Evolutionary conservation across 2,888 invertebrate genomes (phyloP).

Genomic region (Ethmia dodecea): DNA sequence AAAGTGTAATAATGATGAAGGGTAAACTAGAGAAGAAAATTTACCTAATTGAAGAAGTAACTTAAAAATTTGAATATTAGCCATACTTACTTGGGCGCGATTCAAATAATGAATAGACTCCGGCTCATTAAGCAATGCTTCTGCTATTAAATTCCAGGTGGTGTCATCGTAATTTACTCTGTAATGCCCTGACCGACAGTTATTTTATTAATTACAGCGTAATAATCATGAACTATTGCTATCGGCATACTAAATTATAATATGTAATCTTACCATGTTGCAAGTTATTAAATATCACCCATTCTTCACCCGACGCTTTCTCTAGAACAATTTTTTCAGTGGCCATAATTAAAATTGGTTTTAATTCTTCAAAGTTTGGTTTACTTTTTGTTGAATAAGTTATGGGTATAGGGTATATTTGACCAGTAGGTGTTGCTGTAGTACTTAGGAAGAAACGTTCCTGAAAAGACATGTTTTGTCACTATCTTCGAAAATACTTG

Average conservation of each 20-base stretch:
- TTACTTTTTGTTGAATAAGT: conserved; percentile 56
- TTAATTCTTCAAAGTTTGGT: conserved; percentile 38
- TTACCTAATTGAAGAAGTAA: too few relatives aligned
- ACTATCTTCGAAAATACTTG: background rate
- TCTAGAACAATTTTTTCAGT: conserved; percentile 40
- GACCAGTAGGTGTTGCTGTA: conserved; percentile 35
- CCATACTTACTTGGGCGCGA: conserved; percentile 84
- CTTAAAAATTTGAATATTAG: too few relatives aligned
- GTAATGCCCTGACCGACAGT: conserved; percentile 73
- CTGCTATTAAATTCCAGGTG: conserved; percentile 75
- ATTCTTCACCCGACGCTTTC: conserved; percentile 53
- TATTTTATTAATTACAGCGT: too few relatives aligned
- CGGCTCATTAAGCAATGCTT: conserved; percentile 43
- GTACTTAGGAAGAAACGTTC: conserved; percentile 75
- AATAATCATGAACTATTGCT: too few relatives aligned
- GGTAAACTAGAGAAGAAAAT: too few relatives aligned
- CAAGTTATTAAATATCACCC: conserved; percentile 81
- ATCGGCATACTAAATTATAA: too few relatives aligned
- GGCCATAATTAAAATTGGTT: conserved; percentile 64
- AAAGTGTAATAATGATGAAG: too few relatives aligned
- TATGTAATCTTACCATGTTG: conserved; percentile 72
- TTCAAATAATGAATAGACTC: conserved; percentile 80
- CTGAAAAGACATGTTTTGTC: conserved; percentile 31
- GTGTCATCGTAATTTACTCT: conserved; percentile 80
- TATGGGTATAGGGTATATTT: conserved; percentile 65